phyloP scores from a whole-genome alignment of 2,113 vertebrate genomes.

The Dipodomys stephensi region DNA sequence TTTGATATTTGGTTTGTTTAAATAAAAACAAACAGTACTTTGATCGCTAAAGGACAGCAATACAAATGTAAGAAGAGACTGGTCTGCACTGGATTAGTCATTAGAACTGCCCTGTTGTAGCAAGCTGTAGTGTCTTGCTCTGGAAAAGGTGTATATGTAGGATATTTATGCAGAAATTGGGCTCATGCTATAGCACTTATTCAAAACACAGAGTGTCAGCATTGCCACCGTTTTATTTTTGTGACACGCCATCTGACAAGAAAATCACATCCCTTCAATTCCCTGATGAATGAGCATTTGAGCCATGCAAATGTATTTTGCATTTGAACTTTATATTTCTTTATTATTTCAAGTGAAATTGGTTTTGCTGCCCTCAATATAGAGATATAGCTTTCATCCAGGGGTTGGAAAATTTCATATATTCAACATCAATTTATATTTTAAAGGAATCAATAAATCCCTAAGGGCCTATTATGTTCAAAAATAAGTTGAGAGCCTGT shows the following conservation, averaged over 20 bases:
- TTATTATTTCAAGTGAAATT: slow-evolving; percentile 59
- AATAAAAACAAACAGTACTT: not conserved
- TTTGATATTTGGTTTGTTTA: not conserved
- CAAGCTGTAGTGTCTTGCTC: not conserved
- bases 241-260: slow-evolving; percentile 70
- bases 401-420: not conserved
- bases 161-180: slow-evolving; percentile 41
- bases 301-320: slow-evolving; percentile 74
- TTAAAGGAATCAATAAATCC: slow-evolving; percentile 18
- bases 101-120: not conserved
- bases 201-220: slow-evolving; percentile 63
- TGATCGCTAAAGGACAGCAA: not conserved
- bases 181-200: slow-evolving; percentile 38
- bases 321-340: slow-evolving; percentile 70
- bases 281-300: slow-evolving; percentile 63
- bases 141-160: not conserved
- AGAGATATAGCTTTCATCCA: slow-evolving; percentile 42
- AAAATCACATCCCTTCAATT: slow-evolving; percentile 76
- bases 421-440: slow-evolving; percentile 58
- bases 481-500: slow-evolving; percentile 39
- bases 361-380: slow-evolving; percentile 48
- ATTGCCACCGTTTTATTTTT: slow-evolving; percentile 65
- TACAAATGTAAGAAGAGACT: not conserved
- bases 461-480: slow-evolving; percentile 51
- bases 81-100: not conserved